A percentile compares a stretch with the other conserved stretches of the same genome.
phyloP scores from a whole-genome alignment of 2,797 vertebrate species.

The Acanthurus leucopareius region DNA sequence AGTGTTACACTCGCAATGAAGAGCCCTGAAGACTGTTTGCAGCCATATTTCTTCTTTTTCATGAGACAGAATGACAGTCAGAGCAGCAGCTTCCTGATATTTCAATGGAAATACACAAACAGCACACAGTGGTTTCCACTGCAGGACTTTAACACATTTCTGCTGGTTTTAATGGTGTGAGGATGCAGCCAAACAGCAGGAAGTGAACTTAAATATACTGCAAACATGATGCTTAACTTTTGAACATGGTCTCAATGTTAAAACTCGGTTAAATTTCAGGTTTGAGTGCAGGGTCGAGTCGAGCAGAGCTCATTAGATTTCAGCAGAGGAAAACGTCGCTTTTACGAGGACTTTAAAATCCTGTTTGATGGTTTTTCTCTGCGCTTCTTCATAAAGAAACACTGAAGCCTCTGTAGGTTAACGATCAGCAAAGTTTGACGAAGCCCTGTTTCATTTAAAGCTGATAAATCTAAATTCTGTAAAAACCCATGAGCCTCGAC shows the following conservation, averaged over 20 bases:
- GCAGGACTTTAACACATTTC: conserved; percentile 9
- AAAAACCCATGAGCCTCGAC: neutral
- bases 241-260: conserved; percentile 12
- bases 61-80: neutral
- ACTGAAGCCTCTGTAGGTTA: neutral
- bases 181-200: neutral
- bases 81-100: neutral
- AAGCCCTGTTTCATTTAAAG: neutral
- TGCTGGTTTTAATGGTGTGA: conserved; percentile 2
- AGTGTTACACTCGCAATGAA: too few species aligned
- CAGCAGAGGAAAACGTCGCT: neutral
- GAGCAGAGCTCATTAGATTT: neutral
- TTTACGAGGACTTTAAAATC: neutral
- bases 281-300: neutral
- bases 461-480: neutral
- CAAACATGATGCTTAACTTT: conserved; percentile 18
- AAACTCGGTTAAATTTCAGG: conserved; percentile 15
- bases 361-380: neutral
- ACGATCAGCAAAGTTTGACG: neutral
- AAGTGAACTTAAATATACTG: neutral
- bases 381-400: neutral
- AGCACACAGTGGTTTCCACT: neutral
- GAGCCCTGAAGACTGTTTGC: neutral
- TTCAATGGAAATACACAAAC: conserved; percentile 5
- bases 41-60: neutral